Evolutionary conservation across 2,113 vertebrate genomes (phyloP), one percentile per base, ranked within the genome.

Genomic region (Mormyrus iriodes): DNA sequence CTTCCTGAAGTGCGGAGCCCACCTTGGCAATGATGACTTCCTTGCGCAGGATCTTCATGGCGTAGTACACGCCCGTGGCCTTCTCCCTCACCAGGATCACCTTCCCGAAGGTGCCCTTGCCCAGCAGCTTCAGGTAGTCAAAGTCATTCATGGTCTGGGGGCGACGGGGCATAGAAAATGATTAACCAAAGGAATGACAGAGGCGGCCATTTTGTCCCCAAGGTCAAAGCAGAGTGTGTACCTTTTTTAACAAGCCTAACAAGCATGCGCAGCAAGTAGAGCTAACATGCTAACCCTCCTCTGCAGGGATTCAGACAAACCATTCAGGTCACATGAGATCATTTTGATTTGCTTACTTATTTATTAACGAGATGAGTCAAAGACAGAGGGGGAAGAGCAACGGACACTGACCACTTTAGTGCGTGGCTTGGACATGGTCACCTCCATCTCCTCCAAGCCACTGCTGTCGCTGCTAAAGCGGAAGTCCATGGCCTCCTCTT

Each of bases 1-100:
- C 27, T 9, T 35, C 27, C 27, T 0, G 1, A 27, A 35, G 65
- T n/a, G 21, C 61, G 3, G 24, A 17, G 21, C 92, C 52, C 87
- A 97, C 97, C 94, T 98, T 98, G 2, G 97, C 97, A 0, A 98
- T 98, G 91, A 98, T 97, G 48, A 98, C 97, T 86, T 97, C 96
- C 86, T 98, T 98, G 27, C 97, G 95, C 3, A 98, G 95, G 90
- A 98, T 97, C 91, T 98, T 98, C 97, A 98, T 98, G 93, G 97
- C 97, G 0, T 98, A 98, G 86, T 98, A 97, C 48, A 95, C 96
- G 9, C 97, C 96, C 0, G 94, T 95, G 76, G 97, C 95, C 65
- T 96, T 97, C 89, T 98, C 97, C 87, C 96, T 95, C 87, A 98
- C 97, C 48, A 98, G 93, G 92, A 98, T 98, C 48, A 98, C 97